These are phyloP conservation scores for Labroides dimidiatus DNA, from an alignment of 2,797 vertebrate species.

Conservation along the genomic window DNA sequence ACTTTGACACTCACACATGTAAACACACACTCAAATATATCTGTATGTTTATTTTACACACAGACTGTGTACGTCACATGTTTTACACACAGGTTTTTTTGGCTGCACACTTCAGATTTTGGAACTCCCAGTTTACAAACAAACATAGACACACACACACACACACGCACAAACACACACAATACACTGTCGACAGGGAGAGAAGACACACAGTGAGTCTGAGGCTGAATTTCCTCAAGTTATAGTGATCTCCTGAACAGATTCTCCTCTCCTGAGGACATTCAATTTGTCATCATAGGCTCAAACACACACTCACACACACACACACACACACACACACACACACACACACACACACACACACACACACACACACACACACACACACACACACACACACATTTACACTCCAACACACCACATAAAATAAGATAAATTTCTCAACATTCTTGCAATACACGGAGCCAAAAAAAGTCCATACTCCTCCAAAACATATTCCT, in stretches of 20 bases:
- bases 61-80: not conserved
- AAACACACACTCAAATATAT: not conserved
- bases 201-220: not conserved
- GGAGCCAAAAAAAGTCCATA: too few relatives aligned
- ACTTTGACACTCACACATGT: not conserved
- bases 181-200: not conserved
- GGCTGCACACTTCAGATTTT: not conserved
- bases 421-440: not conserved
- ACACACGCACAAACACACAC: not conserved
- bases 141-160: not conserved
- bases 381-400: not conserved
- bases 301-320: not conserved
- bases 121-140: not conserved
- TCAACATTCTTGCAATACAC: not conserved
- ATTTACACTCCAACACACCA: too few relatives aligned
- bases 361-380: not conserved
- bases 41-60: not conserved
- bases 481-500: too few relatives aligned
- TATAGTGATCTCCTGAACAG: not conserved
- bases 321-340: not conserved
- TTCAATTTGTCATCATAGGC: not conserved
- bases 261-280: conserved; percentile 6
- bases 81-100: not conserved
- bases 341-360: not conserved
- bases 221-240: not conserved